Conservation (phyloP, 2,888 invertebrate species). For the Nephrotoma appendiculata region DNA sequence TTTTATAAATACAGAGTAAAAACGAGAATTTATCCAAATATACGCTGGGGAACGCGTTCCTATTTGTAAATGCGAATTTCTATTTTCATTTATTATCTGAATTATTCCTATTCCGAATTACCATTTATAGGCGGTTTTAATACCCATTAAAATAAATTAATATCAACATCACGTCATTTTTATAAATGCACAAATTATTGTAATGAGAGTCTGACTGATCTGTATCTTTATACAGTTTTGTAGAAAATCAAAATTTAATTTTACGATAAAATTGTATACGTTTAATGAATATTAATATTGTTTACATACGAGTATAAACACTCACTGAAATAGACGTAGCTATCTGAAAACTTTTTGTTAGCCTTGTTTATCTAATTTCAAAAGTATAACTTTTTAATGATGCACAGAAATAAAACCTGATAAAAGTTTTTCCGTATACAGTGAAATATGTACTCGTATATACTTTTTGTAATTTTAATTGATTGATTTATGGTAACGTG, state of each 20-base stretch:
- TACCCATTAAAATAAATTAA: background rate
- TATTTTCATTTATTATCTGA: background rate
- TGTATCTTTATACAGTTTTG: background rate
- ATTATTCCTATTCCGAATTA: background rate
- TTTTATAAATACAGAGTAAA: too few species aligned
- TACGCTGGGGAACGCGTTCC: too few species aligned
- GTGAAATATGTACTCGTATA: background rate
- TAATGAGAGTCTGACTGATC: background rate
- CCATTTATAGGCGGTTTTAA: background rate
- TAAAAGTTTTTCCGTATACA: background rate
- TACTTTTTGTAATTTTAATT: background rate
- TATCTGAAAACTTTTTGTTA: background rate
- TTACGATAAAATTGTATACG: background rate
- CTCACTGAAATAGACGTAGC: background rate
- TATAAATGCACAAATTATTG: background rate
- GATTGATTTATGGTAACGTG: background rate
- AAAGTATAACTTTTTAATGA: background rate
- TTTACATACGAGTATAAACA: background rate
- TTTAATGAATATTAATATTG: background rate
- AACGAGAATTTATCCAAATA: too few species aligned
- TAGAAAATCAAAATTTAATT: too few species aligned
- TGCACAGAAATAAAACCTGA: background rate
- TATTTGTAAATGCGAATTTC: background rate
- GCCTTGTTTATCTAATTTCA: background rate
- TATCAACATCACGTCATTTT: background rate